phyloP scores from a whole-genome alignment of 2,797 vertebrate genomes.

The Crypturellus tataupa region DNA sequence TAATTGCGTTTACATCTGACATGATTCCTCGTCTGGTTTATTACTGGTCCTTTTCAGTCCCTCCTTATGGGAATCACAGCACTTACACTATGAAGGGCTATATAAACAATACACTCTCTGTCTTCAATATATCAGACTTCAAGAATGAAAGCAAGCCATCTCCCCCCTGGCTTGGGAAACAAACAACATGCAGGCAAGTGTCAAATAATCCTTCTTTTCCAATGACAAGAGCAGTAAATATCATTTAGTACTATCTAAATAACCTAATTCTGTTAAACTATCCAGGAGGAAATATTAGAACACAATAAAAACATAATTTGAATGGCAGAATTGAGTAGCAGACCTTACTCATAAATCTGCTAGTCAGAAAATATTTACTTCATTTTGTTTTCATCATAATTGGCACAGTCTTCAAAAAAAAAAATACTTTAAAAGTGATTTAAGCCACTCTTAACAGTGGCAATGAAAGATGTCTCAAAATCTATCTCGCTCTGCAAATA shows the following conservation, averaged over 20 bases:
- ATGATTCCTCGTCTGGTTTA: constrained; percentile 96
- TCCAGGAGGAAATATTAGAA: background rate
- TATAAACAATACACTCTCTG: constrained; percentile 91
- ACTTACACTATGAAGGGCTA: constrained; percentile 90
- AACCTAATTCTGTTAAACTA: background rate
- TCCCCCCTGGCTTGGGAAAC: constrained; percentile 69
- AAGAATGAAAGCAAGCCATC: constrained; percentile 79
- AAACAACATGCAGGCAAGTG: constrained; percentile 90
- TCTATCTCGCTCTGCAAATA: background rate
- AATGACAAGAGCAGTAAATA: background rate
- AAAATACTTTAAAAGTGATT: background rate
- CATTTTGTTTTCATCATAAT: background rate
- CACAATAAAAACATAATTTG: background rate
- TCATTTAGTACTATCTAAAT: background rate
- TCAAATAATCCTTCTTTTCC: constrained; percentile 2
- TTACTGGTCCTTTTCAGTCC: constrained; percentile 94
- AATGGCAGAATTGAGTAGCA: background rate
- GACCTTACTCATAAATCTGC: background rate
- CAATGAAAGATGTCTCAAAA: background rate
- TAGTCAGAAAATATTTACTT: background rate
- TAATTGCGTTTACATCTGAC: constrained; percentile 95
- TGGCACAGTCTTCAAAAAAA: background rate
- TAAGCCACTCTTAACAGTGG: background rate
- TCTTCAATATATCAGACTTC: constrained; percentile 87
- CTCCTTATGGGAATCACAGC: constrained; percentile 83